Conservation (phyloP, 2,888 invertebrate genomes). For the Sepiola atlantica region DNA sequence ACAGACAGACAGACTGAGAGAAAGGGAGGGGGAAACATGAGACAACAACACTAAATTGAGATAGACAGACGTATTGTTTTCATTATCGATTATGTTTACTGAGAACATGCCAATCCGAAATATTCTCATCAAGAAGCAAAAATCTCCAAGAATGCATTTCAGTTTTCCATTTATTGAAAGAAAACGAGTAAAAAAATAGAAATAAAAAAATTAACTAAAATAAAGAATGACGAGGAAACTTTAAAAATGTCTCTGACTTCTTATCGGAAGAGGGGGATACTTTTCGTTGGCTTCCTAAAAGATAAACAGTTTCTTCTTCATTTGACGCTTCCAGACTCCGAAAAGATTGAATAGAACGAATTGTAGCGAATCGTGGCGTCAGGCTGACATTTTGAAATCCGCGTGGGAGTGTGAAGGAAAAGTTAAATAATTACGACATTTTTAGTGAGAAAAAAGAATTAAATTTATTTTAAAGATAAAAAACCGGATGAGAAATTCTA, state of each 20-base stretch:
- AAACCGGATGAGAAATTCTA: too few species aligned
- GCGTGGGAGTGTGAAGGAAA: background rate
- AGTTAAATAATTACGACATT: too few species aligned
- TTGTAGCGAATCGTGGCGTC: background rate
- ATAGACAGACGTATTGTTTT: too few species aligned
- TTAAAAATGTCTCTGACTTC: background rate
- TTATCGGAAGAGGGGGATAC: background rate
- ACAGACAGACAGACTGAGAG: too few species aligned
- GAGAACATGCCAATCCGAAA: background rate
- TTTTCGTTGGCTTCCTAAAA: background rate
- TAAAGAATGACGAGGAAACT: background rate
- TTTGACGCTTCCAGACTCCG: background rate
- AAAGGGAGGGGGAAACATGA: background rate
- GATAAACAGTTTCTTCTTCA: background rate
- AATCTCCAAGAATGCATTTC: background rate
- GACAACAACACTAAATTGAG: background rate
- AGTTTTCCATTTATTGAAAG: background rate
- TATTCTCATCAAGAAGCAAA: background rate
- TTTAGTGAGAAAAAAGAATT: too few species aligned
- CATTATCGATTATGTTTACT: background rate
- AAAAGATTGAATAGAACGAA: background rate
- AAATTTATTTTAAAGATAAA: too few species aligned
- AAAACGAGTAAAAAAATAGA: too few species aligned
- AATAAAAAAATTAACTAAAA: background rate
- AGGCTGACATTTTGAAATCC: background rate